Percentiles rank a stretch among this genome's conserved stretches.
Evolutionary conservation across 2,113 vertebrate species (phyloP).

Genomic region (Nyctibius bracteatus): DNA sequence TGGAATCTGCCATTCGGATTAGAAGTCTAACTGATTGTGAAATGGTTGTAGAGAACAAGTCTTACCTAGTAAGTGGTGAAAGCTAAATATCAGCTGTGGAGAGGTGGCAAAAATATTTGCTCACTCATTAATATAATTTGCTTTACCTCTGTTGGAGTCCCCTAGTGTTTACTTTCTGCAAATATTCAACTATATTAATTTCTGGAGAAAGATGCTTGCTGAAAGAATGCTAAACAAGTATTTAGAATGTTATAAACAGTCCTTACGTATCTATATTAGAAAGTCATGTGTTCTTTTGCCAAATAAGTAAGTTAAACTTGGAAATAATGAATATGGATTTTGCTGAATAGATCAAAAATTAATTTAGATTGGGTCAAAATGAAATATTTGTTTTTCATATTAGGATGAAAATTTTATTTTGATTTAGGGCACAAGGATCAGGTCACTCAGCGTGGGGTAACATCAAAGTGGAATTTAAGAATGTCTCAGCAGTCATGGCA

Average conservation of each 20-base stretch:
- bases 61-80: not conserved
- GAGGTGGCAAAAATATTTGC: not conserved
- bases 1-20: not conserved
- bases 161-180: not conserved
- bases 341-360: not conserved
- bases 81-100: not conserved
- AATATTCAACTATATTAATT: not conserved
- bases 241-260: not conserved
- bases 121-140: not conserved
- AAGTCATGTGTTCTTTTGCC: not conserved
- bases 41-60: not conserved
- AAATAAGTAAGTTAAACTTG: not conserved
- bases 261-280: not conserved
- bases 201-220: not conserved
- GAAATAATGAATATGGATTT: not conserved
- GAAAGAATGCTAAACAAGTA: not conserved
- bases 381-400: not conserved
- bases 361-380: not conserved
- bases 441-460: not conserved
- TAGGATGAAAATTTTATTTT: not conserved
- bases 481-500: not conserved
- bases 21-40: not conserved
- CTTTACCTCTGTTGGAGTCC: not conserved
- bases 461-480: not conserved
- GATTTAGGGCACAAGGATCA: not conserved